Evolutionary conservation across 2,888 invertebrate species (phyloP).

Genomic region (Euplagia quadripunctaria): DNA sequence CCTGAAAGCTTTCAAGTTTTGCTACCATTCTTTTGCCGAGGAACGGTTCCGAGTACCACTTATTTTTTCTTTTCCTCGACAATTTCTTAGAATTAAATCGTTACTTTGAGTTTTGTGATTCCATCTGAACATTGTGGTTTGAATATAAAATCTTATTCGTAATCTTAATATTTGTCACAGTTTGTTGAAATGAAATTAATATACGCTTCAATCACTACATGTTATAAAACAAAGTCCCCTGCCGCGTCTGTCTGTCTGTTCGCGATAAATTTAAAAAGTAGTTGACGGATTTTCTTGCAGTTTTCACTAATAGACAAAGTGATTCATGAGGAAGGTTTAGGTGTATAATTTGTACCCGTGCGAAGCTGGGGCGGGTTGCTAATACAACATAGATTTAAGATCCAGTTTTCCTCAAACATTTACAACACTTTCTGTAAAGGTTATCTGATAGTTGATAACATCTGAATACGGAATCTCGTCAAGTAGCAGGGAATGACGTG

Average conservation of each 20-base stretch:
- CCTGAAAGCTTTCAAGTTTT: constrained; percentile 57
- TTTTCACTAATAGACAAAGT: too few species aligned
- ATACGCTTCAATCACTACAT: too few species aligned
- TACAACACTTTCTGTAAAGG: constrained; percentile 31
- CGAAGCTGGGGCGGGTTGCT: too few species aligned
- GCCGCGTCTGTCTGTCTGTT: too few species aligned
- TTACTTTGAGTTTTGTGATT: neutral
- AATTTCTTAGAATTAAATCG: constrained; percentile 15
- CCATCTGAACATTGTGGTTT: neutral
- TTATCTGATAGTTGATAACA: constrained; percentile 46
- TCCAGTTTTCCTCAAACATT: constrained; percentile 32
- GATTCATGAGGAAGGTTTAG: too few species aligned
- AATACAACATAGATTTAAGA: too few species aligned
- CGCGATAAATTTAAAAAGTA: too few species aligned
- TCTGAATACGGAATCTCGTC: constrained; percentile 38
- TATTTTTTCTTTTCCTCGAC: constrained; percentile 11
- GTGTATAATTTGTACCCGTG: too few species aligned
- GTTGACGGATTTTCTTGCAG: too few species aligned
- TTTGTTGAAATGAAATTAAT: neutral
- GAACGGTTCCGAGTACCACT: constrained; percentile 18
- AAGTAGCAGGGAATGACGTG: constrained; percentile 29
- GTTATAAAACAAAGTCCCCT: too few species aligned
- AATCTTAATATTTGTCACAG: constrained; percentile 12
- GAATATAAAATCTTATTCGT: constrained; percentile 5
- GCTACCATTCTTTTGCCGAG: constrained; percentile 38